Conservation (phyloP, 2,797 vertebrate genomes). For the Malurus leucopterus region DNA sequence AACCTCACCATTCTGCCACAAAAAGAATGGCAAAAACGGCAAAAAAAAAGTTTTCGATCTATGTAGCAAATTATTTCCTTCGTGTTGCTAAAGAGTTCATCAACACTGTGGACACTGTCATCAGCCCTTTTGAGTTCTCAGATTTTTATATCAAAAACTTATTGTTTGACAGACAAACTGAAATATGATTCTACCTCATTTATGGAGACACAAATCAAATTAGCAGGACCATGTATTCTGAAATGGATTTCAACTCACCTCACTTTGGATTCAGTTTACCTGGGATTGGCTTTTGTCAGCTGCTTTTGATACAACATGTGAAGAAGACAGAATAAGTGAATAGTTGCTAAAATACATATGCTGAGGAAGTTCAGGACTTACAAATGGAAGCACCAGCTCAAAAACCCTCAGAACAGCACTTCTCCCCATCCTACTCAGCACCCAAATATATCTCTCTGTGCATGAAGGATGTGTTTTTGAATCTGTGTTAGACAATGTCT, state of each 20-base stretch:
- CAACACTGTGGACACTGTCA: neutral
- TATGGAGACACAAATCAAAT: neutral
- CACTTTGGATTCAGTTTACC: neutral
- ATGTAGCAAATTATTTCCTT: neutral
- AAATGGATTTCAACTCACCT: neutral
- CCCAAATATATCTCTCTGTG: neutral
- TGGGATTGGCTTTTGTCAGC: neutral
- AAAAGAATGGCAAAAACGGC: neutral
- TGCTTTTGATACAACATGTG: neutral
- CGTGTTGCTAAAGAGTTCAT: neutral
- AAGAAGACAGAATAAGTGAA: neutral
- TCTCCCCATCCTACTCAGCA: neutral
- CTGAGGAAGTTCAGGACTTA: neutral
- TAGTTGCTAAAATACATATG: neutral
- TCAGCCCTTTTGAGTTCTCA: neutral
- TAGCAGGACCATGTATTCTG: neutral
- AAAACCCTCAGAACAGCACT: neutral
- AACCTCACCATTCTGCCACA: neutral
- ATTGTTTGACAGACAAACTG: neutral
- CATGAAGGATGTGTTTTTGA: neutral
- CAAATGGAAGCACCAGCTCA: neutral
- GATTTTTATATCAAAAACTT: neutral
- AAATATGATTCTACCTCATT: neutral
- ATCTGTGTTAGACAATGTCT: neutral
- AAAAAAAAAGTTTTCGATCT: neutral